phyloP scores from a whole-genome alignment of 2,113 vertebrate genomes.

The Neodon shergylaensis region DNA sequence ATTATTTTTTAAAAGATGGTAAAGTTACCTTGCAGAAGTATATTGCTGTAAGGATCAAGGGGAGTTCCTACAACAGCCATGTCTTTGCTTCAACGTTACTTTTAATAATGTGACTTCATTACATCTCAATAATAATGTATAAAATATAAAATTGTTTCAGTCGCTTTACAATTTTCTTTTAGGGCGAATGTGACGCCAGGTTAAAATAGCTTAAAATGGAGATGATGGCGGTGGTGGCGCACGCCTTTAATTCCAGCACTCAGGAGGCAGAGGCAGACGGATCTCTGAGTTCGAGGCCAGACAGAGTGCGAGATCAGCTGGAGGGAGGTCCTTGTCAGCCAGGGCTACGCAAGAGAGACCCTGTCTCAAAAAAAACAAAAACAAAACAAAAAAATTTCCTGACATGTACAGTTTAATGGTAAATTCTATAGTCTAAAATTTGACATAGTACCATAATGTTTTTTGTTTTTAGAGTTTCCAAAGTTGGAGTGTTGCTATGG shows the following conservation, averaged over 20 bases:
- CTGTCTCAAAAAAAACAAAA: not conserved
- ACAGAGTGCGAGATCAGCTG: not conserved
- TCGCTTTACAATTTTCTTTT: constrained; percentile 40
- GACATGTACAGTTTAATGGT: not conserved
- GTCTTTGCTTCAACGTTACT: constrained; percentile 17
- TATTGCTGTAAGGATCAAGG: constrained; percentile 30
- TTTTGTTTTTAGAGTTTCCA: not conserved
- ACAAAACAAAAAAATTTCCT: not conserved
- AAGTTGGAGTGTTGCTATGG: not conserved
- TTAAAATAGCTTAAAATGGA: constrained; percentile 49
- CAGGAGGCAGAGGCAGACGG: not conserved
- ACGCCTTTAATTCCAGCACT: not conserved
- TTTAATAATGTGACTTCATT: constrained; percentile 39
- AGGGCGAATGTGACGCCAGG: not conserved
- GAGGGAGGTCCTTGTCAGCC: not conserved
- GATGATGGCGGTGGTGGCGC: not conserved
- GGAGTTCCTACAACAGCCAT: not conserved
- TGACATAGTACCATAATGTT: not conserved
- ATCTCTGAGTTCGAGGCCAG: not conserved
- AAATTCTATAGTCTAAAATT: constrained; percentile 47
- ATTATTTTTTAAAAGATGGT: constrained; percentile 2
- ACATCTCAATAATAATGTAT: not conserved
- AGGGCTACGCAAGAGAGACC: not conserved
- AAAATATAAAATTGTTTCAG: constrained; percentile 30
- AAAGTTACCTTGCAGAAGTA: constrained; percentile 41